Evolutionary conservation across 2,113 vertebrate species (phyloP), one percentile per base, ranked within the genome.

Genomic region (Gyps fulvus): DNA sequence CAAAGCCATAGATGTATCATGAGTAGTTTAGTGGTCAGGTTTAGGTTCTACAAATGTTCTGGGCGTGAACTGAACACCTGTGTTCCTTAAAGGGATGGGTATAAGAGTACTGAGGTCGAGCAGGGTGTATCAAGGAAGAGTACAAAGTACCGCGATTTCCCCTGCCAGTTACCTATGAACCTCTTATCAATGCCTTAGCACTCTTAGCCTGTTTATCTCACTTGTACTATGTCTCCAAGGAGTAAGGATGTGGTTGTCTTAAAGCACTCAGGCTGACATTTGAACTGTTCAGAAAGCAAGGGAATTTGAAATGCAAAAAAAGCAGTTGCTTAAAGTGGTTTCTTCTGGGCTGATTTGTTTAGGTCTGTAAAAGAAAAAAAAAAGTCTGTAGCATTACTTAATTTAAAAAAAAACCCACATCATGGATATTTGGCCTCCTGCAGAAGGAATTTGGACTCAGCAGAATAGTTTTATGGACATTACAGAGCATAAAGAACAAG

Each of bases 1-100:
- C 63, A 43, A 16, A 45, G 6, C 14, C 7, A 1, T 8, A 10
- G 4, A 0, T 20, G 20, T 31, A 9, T 32, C 29, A 9, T 5
- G 34, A 40, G 74, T 10, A 23, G 45, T 14, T 67, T 3, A 29
- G 73, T 22, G 36, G 23, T 42, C 59, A 45, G 31, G 23, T 50
- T 16, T 25, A n/a, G 65, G 31, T 38, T 23, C 29, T 63, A 4
- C 61, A 50, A 1, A 6, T 47, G 47, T 29, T 36, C 40, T 89
- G 47, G 32, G 23, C 22, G 5, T 26, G 27, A 42, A 12, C 6
- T 21, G 40, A 23, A 3, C 8, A 17, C 11, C 19, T 16, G 0
- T 1, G 3, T 34, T n/a, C 31, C 54, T 40, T 27, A 3, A 9
- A 38, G 52, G 3, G 47, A 3, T 11, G 73, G 40, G 4, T 62